Conservation (phyloP, 2,113 vertebrate genomes). For the Baryphthengus martii region DNA sequence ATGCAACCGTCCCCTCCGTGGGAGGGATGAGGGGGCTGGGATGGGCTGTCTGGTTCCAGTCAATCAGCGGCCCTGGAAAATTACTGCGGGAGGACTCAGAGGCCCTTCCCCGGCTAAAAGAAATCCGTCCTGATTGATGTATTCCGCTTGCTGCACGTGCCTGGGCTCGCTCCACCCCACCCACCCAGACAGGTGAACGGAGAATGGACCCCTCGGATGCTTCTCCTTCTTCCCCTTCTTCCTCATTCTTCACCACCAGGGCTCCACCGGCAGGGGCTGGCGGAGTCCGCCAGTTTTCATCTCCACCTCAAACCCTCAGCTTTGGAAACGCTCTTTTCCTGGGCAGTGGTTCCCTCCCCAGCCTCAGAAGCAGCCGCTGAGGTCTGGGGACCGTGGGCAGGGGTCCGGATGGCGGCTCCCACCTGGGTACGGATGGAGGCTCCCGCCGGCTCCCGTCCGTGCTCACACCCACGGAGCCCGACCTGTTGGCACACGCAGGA, state of each 20-base stretch:
- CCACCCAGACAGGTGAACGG: rapidly evolving
- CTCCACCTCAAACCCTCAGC: neutral
- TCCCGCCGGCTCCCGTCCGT: neutral
- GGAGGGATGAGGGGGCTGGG: conserved; percentile 45
- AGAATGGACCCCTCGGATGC: neutral
- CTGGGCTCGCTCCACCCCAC: rapidly evolving
- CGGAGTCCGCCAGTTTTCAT: rapidly evolving
- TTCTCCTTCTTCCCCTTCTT: neutral
- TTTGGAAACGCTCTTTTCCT: neutral
- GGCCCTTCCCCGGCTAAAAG: neutral
- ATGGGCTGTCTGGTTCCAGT: conserved; percentile 31
- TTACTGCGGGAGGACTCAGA: neutral
- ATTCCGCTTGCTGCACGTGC: rapidly evolving
- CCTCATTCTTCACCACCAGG: neutral
- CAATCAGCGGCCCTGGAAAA: conserved; percentile 52
- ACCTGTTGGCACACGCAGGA: neutral
- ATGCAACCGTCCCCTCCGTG: conserved; percentile 37
- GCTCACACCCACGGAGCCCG: rapidly evolving
- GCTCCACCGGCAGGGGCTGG: neutral
- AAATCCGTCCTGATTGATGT: neutral
- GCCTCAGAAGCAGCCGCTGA: neutral
- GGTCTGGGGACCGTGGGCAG: neutral
- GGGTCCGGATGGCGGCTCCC: too few species aligned
- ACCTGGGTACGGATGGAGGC: neutral
- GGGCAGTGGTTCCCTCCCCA: neutral